Evolutionary conservation across 2,888 invertebrate species (phyloP), one percentile per base, ranked within the genome.

Genomic region (Vanessa cardui): DNA sequence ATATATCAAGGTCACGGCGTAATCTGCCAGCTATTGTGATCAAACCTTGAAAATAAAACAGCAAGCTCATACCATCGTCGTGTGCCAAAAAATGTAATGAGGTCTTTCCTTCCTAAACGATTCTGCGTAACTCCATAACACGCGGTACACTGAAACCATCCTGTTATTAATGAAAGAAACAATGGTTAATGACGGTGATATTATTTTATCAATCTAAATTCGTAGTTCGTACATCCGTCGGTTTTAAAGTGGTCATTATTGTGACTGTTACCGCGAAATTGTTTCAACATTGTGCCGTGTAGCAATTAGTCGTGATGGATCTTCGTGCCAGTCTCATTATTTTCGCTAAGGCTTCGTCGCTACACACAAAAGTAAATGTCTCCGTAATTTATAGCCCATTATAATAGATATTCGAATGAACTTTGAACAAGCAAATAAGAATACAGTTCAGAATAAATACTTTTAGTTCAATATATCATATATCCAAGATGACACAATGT

Each of bases 251-350:
- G 21, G 49, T 65, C 46, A 60, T 64, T 64, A 64, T 21, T 59
- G 52, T 60, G 59, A 21, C 33, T 39, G 64, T 52, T 33, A 20
- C 60, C 20, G 33, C 60, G 47, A 66, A 66, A 61, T 66, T 47
- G 56, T 52, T 61, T 47, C 66, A 58, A 60, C 65, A 60, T 54
- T 39, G 46, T 39, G 60, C 50, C 44, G 50, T 66, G 66, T 47
- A 46, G 66, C 66, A 66, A 66, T 66, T 66, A 66, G 66, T 66
- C 65, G 60, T 66, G 66, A 66, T 66, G 66, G 45, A 66, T 66
- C 61, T 61, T 56, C 66, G 60, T 59, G 67, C 45, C 54, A 33
- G 54, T 52, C 63, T 60, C 63, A 68, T 64, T 64, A 68, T 64
- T 52, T 62, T 44, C 64, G 59, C 60, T 45, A 64, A 63, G 63